phyloP scores from a whole-genome alignment of 2,888 invertebrate species.

The Drosophila neoperkinsi region DNA sequence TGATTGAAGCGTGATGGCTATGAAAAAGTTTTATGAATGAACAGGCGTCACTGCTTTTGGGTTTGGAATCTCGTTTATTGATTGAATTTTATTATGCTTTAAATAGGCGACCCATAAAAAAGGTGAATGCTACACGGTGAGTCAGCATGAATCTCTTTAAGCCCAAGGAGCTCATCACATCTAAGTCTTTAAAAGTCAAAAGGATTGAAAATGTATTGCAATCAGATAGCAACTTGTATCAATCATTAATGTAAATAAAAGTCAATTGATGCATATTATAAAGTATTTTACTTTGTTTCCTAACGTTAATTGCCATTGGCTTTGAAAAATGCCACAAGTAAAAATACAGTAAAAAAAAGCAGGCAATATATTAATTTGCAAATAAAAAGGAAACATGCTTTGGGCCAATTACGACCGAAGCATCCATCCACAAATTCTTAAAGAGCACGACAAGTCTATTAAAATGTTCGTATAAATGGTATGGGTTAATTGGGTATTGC shows the following conservation, averaged over 20 bases:
- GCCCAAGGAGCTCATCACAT: conserved; percentile 16
- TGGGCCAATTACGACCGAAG: conserved; percentile 10
- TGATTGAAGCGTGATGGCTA: conserved; percentile 38
- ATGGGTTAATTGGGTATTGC: conserved; percentile 3
- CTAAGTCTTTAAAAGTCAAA: conserved; percentile 10
- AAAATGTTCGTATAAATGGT: neutral
- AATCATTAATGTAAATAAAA: conserved; percentile 8
- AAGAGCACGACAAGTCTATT: conserved; percentile 19
- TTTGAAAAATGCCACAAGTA: neutral
- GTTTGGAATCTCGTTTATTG: conserved; percentile 37
- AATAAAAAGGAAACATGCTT: neutral
- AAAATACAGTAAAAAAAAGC: conserved; percentile 23
- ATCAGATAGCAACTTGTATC: conserved; percentile 16
- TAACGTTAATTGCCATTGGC: conserved; percentile 6
- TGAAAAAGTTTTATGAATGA: conserved; percentile 56
- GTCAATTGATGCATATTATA: neutral
- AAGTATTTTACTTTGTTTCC: conserved; percentile 1
- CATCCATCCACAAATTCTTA: conserved; percentile 8
- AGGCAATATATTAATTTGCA: conserved; percentile 28
- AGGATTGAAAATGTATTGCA: conserved; percentile 1
- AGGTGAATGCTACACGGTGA: conserved; percentile 4
- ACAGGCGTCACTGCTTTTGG: conserved; percentile 12
- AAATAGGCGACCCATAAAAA: conserved; percentile 37
- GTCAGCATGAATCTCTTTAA: conserved; percentile 15
- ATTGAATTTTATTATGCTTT: conserved; percentile 45